Evolutionary conservation across 2,797 vertebrate genomes (phyloP), one percentile per base, ranked within the genome.

Genomic region (Muscicapa comitata): DNA sequence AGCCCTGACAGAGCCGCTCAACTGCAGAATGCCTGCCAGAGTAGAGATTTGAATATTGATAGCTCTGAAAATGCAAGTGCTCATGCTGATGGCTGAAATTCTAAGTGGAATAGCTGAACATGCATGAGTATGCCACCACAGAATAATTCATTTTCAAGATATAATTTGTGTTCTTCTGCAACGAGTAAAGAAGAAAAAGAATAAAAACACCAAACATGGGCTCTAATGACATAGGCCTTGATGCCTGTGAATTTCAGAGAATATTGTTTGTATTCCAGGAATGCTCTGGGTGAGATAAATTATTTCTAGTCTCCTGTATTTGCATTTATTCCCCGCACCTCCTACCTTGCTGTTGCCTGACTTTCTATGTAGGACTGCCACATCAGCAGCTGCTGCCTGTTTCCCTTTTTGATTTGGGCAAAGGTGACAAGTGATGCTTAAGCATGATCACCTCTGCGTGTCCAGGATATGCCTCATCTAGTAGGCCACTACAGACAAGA

Each of bases 1-100:
- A 79, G 51, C 55, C 70, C 62, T 91, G 88, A 73, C 93, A 91
- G 74, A 93, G 75, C 14, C 53, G 67, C 42, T 88, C 47, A 77
- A 68, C 26, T 85, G 84, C 72, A 80, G 84, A 92, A 83, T 85
- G 67, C 72, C 65, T 95, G 67, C 38, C 66, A 79, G 74, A 77
- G 37, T 3, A 62, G 61, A 85, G 72, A 73, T 71, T n/a, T 95
- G 74, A 94, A 83, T 88, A 90, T 4, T 83, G 86, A 93, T 89
- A 80, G 74, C n/a, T 83, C 74, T 77, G 72, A 73, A 94, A 92
- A 92, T 3, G 2, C 48, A 93, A 93, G 51, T 10, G 35, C 38
- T 92, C 25, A 15, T 51, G 38, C 33, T 83, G 81, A 89, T 77
- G 54, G 54, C 28, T 90, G 76, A 75, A 84, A 91, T 48, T 70